Base-by-base conservation (phyloP, 2,113 vertebrate species). In the Sula dactylatra region DNA sequence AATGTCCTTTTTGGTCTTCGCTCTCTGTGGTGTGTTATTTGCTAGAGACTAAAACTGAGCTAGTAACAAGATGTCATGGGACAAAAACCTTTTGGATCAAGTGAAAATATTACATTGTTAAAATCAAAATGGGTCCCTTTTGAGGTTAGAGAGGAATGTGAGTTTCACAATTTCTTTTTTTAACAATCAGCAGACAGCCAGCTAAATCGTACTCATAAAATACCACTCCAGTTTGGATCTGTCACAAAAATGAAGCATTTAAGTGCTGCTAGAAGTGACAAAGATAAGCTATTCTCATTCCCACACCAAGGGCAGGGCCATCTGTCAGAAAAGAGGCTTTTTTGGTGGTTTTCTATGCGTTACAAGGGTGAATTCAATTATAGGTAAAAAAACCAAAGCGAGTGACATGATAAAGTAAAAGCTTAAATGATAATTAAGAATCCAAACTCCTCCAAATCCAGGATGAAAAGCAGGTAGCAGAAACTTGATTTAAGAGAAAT, bases 81-180 rank as follows among this genome's bases (percentile, higher is more conserved):
- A 94, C 89, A 96, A 91, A 96, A 88, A 58, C 74, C 91, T 91
- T 94, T 86, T 12, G 47, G 84, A 95, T 88, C 84, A 91, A 97
- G 91, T 77, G 74, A 96, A 95, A 90, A 97, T 91, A 88, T 83
- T 81, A 86, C 94, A 95, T 93, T 97, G 95, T 96, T 97, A 95
- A 95, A 93, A 94, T 86, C 67, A 95, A 97, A 97, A 97, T 95
- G 91, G 32, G 71, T 86, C 82, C 86, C 87, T 96, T 96, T 52
- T 93, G 96, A 95, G 94, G 96, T 81, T 83, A 81, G 54, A 74
- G 45, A 91, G 87, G 96, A 97, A 97, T 94, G 89, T 0, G 26
- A 96, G 94, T 97, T 97, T 96, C 97, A 96, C 97, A 97, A 96
- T 95, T 91, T 93, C 93, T 94, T 97, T 95, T 97, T 95, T 97